These are phyloP conservation scores for Eupithecia subumbrata DNA, from an alignment of 2,888 invertebrate genomes.

Conservation along the genomic window DNA sequence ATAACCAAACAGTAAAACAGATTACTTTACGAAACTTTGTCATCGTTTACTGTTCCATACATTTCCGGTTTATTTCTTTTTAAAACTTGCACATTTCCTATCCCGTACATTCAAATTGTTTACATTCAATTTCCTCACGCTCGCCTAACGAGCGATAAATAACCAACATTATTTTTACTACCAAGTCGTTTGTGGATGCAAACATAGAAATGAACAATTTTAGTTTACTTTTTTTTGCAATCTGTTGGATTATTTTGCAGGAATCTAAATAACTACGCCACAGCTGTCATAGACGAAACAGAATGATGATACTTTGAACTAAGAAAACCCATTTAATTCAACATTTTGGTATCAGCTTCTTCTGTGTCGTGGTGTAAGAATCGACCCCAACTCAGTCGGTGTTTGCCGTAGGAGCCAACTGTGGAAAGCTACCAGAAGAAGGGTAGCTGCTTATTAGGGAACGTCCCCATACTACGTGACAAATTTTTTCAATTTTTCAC, in stretches of 20 bases:
- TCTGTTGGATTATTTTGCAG: background rate
- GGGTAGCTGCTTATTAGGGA: background rate
- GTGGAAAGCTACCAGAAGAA: no score
- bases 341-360: background rate
- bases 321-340: background rate
- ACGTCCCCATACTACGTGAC: no score
- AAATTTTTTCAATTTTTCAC: no score
- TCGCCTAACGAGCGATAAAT: conserved; percentile 8
- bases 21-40: no score
- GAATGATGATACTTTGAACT: background rate
- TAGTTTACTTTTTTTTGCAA: conserved; percentile 7
- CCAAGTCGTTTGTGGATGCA: conserved; percentile 19
- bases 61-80: background rate
- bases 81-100: background rate
- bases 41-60: no score
- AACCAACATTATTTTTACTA: conserved; percentile 16
- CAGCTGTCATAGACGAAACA: background rate
- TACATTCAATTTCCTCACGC: conserved; percentile 18
- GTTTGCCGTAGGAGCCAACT: no score
- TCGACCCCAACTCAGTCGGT: no score
- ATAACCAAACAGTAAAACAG: no score
- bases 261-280: background rate
- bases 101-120: conserved; percentile 8
- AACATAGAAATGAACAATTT: conserved; percentile 3
- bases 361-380: background rate